Evolutionary conservation across 2,113 vertebrate genomes (phyloP), one percentile per base, ranked within the genome.

Genomic region (Peromyscus maniculatus): DNA sequence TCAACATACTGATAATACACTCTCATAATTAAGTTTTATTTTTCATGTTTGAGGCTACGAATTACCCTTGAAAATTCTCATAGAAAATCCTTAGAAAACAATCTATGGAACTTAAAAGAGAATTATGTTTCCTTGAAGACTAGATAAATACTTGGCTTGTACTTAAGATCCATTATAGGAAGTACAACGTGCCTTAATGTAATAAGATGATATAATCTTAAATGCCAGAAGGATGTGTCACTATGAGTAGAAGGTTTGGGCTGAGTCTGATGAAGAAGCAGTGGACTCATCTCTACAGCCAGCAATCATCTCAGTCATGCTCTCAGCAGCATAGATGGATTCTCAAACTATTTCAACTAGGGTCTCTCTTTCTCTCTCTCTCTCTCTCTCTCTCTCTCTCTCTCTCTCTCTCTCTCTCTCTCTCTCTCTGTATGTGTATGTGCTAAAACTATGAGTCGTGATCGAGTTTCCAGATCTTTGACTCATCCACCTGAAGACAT

Each of bases 81-180:
- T 52, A 80, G n/a, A 31, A 52, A 10, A 7, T 96, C 16, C 31
- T 86, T 52, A 83, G 36, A 83, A 69, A 87, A 57, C 21, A 87
- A 78, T 1, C 16, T 43, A 74, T 16, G 1, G 52, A 31, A 71
- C 75, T 24, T 33, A 46, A 49, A 3, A 90, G 36, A 93, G 39
- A 91, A 62, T 36, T 12, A 9, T 93, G 0, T 79, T 91, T 96
- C 16, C 72, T 96, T 96, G 62, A 91, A 64, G 91, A 62, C 8
- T 28, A 71, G 91, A 24, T 92, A 43, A 78, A 87, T 72, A 95
- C 26, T 9, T 78, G 72, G 3, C 5, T 96, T 82, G 3, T 15
- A 62, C 24, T 52, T 82, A 52, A 15, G 6, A 57, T 57, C 3
- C 69, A 66, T 74, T 92, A 46, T 67, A 91, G 69, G 12, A 94